Evolutionary conservation across 2,797 vertebrate species (phyloP), one percentile per base, ranked within the genome.

Genomic region (Pipistrellus pygmaeus): DNA sequence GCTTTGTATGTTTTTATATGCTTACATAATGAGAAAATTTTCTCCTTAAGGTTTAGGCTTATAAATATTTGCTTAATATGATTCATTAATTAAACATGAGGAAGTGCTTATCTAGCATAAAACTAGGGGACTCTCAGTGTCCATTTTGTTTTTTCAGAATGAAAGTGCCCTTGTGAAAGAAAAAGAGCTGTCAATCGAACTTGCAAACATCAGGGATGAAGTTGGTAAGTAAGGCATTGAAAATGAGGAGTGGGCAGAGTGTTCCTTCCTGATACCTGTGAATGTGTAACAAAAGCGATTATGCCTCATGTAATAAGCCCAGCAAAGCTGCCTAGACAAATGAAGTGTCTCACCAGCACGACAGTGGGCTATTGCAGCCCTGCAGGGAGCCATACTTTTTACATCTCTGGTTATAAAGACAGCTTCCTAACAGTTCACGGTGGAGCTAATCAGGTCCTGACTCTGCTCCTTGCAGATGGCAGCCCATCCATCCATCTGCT

Each of bases 161-260:
- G 99, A 99, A 98, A 98, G 98, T 95, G 98, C 98, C 97, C 97
- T 99, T 96, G 98, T 98, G 97, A 99, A 99, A 98, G 99, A 99
- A 98, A 99, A 99, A 98, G 99, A 99, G 94, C 98, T 99, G 97
- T 99, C 98, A 96, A 97, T 98, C 93, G 99, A 99, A 98, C 99
- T 99, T 97, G 97, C 98, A 97, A 99, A 98, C 97, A 99, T 99
- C 99, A 99, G 98, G 98, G 99, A 99, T 99, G 99, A 99, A 99
- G 99, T 99, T 98, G 99, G 99, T 99, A 98, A 99, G 99, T 99
- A 97, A 95, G 73, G 85, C 44, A 21, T 90, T 95, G 64, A 66
- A 97, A 77, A 72, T 32, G 90, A 98, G 46, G 68, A 46, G 12
- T 25, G 18, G 73, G 48, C 85, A 90, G 94, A 82, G 82, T 82